Evolutionary conservation across 2,888 invertebrate species (phyloP), one percentile per base, ranked within the genome.

Genomic region (Drosophila affinis): DNA sequence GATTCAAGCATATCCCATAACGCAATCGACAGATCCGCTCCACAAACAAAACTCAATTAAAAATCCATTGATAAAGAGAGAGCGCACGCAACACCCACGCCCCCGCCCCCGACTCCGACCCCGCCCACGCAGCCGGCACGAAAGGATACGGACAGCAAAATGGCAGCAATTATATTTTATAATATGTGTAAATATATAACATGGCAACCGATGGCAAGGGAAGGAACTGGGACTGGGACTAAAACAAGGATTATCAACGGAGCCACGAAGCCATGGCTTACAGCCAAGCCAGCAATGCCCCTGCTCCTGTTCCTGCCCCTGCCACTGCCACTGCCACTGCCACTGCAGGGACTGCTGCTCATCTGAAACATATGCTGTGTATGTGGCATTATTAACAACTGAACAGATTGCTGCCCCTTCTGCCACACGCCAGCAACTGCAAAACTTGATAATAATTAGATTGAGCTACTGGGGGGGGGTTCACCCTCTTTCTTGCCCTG

Each of bases 21-120:
- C 39, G 39, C 39, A 39, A 39, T 39, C 39, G 39, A 39, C n/a
- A 39, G n/a, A 39, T 39, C 39, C 39, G 39, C 27, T 14, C 17
- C 62, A 49, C 52, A 58, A 32, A 45, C 45, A 65, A 69, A 65
- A 72, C 69, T 72, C 70, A 72, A 72, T 72, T 72, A 69, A 72
- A 72, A 69, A 63, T 17, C 59, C 60, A 72, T 72, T 69, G 69
- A 60, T 48, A 21, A 53, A 34, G 27, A 51, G 18, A 44, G 45
- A 51, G 18, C 24, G 32, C n/a, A n/a, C 7, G 5, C 24, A 24
- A 6, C 24, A 6, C 24, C 32, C 21, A 21, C 32, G 3, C 3
- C 32, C 10, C 9, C 29, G 2, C 2, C 9, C 29, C 7, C n/a
- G n/a, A n/a, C n/a, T n/a, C n/a, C 39, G 14, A 10, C 10, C 10